Conservation (phyloP, 2,113 vertebrate species). For the Guaruba guarouba region DNA sequence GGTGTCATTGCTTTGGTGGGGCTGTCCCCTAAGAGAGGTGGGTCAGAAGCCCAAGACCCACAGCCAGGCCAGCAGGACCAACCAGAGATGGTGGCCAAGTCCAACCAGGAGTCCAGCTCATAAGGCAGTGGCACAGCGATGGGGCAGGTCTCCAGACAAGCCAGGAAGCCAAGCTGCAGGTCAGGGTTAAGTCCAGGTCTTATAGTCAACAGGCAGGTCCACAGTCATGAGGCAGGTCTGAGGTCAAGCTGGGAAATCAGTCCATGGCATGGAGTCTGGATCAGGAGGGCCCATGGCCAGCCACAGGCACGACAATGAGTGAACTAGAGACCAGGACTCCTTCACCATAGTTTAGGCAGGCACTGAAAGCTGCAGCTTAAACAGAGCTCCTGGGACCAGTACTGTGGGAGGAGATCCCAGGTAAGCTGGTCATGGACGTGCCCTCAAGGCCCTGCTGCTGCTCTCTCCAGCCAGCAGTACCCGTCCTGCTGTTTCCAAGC, state of each 20-base stretch:
- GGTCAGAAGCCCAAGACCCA: not conserved
- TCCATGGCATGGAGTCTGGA: no score
- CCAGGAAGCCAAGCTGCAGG: not conserved
- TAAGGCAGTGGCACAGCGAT: accelerated
- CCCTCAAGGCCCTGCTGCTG: not conserved
- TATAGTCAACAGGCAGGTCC: not conserved
- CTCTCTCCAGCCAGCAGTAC: not conserved
- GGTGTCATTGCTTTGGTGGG: not conserved
- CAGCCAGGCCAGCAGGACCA: not conserved
- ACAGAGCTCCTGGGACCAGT: not conserved
- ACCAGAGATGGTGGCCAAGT: not conserved
- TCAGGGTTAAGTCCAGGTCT: not conserved
- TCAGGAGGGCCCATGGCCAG: not conserved
- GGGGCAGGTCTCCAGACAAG: not conserved
- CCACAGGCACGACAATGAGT: not conserved
- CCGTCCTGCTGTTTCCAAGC: not conserved
- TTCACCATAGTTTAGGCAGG: not conserved
- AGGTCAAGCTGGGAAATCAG: not conserved
- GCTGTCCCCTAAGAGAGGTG: not conserved
- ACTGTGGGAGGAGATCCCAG: not conserved
- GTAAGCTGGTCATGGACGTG: not conserved
- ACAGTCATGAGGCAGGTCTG: not conserved
- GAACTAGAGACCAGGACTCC: not conserved
- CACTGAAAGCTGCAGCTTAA: not conserved
- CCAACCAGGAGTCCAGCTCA: not conserved